Conservation (phyloP, 2,797 vertebrate genomes). For the Cichlasoma orientale region DNA sequence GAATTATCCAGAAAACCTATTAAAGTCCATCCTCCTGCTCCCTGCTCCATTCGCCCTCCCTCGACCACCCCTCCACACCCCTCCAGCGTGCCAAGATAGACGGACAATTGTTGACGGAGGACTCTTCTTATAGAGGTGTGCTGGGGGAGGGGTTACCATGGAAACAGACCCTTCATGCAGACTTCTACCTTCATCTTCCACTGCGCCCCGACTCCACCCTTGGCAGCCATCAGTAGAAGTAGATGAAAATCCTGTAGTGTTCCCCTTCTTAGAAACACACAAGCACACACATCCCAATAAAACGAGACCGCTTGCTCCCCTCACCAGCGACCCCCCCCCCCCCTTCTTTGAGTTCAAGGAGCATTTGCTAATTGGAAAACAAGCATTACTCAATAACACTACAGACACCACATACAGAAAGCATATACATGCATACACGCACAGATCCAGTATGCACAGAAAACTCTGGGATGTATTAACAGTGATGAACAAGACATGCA, state of each 20-base stretch:
- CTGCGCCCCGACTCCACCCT: conserved; percentile 49
- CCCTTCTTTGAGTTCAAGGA: conserved; percentile 22
- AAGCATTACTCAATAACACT: conserved; percentile 40
- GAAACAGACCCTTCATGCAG: conserved; percentile 72
- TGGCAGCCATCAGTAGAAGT: conserved; percentile 53
- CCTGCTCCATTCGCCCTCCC: conserved; percentile 59
- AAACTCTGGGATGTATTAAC: conserved; percentile 79
- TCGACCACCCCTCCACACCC: conserved; percentile 33
- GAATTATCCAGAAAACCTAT: conserved; percentile 98
- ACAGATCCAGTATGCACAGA: conserved; percentile 69
- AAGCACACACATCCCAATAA: conserved; percentile 31
- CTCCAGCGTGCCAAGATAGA: conserved; percentile 60
- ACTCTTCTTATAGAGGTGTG: conserved; percentile 70
- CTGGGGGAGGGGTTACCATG: conserved; percentile 62
- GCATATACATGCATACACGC: conserved; percentile 42
- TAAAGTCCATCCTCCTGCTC: conserved; percentile 75
- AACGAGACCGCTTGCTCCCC: conserved; percentile 14
- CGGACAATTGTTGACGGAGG: conserved; percentile 84
- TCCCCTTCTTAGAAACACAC: conserved; percentile 16
- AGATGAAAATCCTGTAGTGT: conserved; percentile 51
- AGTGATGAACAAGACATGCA: conserved; percentile 36
- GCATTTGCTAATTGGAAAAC: conserved; percentile 33
- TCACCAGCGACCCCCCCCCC: neutral
- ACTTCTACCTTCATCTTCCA: conserved; percentile 49
- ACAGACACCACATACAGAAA: conserved; percentile 10